Conservation (phyloP, 2,888 invertebrate genomes). For the Oegoconia quadripuncta region DNA sequence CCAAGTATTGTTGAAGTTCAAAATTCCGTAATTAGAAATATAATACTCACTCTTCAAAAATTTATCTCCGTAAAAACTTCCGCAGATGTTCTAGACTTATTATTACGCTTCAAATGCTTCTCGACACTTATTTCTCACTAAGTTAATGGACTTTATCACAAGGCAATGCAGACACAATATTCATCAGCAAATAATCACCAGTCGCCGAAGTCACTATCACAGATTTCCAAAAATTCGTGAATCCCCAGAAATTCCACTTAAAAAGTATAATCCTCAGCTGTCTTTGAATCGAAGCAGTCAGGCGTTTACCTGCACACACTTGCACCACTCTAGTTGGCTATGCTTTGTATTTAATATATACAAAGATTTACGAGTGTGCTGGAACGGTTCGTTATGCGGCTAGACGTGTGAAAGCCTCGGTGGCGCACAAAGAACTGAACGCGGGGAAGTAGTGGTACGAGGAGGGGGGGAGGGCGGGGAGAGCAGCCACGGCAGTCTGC, state of each 20-base stretch:
- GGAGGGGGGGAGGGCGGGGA: constrained; percentile 40
- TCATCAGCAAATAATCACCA: constrained; percentile 23
- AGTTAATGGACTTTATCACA: constrained; percentile 13
- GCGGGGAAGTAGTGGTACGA: constrained; percentile 56
- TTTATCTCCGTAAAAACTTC: not conserved
- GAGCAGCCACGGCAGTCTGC: constrained; percentile 59
- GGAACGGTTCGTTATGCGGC: constrained; percentile 41
- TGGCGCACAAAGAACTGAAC: constrained; percentile 77
- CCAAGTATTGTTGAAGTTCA: not conserved
- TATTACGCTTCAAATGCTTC: not conserved
- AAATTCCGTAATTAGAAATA: not conserved
- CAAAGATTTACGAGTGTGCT: constrained; percentile 52
- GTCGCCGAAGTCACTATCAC: constrained; percentile 48
- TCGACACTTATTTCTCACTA: constrained; percentile 2
- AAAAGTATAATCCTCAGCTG: constrained; percentile 33
- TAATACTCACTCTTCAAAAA: constrained; percentile 10
- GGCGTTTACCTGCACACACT: constrained; percentile 56
- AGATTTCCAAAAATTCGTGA: constrained; percentile 37
- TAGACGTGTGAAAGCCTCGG: constrained; percentile 60
- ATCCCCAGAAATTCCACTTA: constrained; percentile 34
- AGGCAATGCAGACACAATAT: constrained; percentile 29
- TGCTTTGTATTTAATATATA: constrained; percentile 35
- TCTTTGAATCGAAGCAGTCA: constrained; percentile 50
- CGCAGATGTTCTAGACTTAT: not conserved
- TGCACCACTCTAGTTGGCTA: constrained; percentile 54